These are phyloP conservation scores for Azemiops feae DNA, from an alignment of 2,113 vertebrate genomes.

Conservation along the genomic window DNA sequence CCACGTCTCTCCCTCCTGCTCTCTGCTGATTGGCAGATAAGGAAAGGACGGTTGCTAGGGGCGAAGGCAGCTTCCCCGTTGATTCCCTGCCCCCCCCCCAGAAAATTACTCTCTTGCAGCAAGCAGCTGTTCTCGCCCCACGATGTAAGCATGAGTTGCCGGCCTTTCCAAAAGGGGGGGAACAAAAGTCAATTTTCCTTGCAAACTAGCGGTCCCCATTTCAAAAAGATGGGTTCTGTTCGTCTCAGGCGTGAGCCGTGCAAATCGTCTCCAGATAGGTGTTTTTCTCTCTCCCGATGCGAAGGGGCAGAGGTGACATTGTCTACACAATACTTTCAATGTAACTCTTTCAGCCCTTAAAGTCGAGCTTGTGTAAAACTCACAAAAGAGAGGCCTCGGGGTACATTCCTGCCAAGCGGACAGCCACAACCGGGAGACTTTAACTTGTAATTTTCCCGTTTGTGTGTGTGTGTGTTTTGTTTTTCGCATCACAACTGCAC, in stretches of 20 bases:
- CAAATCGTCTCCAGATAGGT: not conserved
- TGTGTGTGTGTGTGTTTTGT: too few species aligned
- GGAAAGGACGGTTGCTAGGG: slow-evolving; percentile 47
- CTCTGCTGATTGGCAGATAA: slow-evolving; percentile 39
- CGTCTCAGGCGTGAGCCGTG: not conserved
- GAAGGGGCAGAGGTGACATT: not conserved
- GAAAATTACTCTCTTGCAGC: not conserved
- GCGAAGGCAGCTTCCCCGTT: slow-evolving; percentile 23
- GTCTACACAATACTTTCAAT: not conserved
- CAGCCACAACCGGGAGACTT: too few species aligned
- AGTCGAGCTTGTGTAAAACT: not conserved
- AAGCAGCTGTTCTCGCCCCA: not conserved
- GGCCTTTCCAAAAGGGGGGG: not conserved
- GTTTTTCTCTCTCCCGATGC: rapidly evolving
- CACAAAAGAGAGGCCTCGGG: not conserved
- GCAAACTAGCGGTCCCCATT: not conserved
- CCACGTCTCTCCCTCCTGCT: not conserved
- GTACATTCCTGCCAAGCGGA: not conserved
- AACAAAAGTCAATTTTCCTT: not conserved
- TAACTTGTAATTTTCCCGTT: not conserved
- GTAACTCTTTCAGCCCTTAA: not conserved
- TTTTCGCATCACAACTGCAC: not conserved
- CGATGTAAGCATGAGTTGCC: not conserved
- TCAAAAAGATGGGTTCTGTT: not conserved
- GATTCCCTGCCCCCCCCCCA: slow-evolving; percentile 13